Evolutionary conservation across 2,113 vertebrate species (phyloP).

Genomic region (Tenebrosternarchus preto): DNA sequence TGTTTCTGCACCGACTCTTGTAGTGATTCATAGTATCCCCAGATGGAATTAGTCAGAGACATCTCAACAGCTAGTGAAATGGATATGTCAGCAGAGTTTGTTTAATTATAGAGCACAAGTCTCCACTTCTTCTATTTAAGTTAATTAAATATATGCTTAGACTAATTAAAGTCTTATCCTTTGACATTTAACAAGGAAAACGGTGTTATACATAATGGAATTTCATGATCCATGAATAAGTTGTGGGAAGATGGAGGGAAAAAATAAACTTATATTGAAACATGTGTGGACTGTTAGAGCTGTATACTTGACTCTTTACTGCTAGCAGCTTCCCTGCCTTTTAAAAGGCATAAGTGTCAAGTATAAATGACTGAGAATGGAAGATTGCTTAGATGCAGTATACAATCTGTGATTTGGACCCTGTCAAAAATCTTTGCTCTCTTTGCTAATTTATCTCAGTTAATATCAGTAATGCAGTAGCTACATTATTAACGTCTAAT

Average conservation of each 20-base stretch:
- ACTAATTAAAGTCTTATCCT: slow-evolving; percentile 53
- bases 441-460: background rate
- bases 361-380: too few species aligned
- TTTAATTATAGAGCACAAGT: slow-evolving; percentile 51
- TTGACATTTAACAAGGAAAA: slow-evolving; percentile 55
- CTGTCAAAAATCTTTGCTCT: background rate
- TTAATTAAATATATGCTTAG: slow-evolving; percentile 60
- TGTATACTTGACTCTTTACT: too few species aligned
- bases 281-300: too few species aligned
- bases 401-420: background rate
- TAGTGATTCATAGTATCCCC: slow-evolving; percentile 43
- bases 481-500: background rate
- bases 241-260: slow-evolving; percentile 20
- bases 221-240: slow-evolving; percentile 51
- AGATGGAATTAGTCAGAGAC: slow-evolving; percentile 33
- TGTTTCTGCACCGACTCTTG: slow-evolving; percentile 8
- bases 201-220: slow-evolving; percentile 41
- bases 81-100: slow-evolving; percentile 42
- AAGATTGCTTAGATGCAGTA: background rate
- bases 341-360: background rate
- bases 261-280: slow-evolving; percentile 38
- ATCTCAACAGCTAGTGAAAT: slow-evolving; percentile 47
- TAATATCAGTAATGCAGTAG: background rate
- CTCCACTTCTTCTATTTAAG: slow-evolving; percentile 45
- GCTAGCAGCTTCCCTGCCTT: too few species aligned